Conservation (phyloP, 1,140 invertebrate species). For the Drosophila eugracilis region DNA sequence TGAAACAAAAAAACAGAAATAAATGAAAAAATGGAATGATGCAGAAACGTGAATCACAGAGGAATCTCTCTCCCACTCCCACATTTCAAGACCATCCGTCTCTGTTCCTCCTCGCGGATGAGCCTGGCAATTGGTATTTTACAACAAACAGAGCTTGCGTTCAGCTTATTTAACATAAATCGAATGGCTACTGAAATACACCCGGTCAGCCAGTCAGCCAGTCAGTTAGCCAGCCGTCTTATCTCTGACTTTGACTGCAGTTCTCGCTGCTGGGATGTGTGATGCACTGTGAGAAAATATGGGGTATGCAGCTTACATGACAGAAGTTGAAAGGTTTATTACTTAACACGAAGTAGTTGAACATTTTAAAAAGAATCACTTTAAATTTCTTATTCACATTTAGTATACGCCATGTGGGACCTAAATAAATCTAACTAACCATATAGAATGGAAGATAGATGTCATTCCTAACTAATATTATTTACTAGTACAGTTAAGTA, state of each 20-base stretch:
- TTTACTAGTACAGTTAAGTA: too few species aligned
- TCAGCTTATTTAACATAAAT: slow-evolving; percentile 83
- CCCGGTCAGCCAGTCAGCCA: slow-evolving; percentile 35
- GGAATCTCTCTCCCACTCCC: slow-evolving; percentile 11
- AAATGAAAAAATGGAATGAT: slow-evolving; percentile 7
- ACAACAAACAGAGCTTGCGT: slow-evolving; percentile 75
- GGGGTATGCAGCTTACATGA: too few species aligned
- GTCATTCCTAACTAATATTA: too few species aligned
- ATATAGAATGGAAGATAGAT: too few species aligned
- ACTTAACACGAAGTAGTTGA: too few species aligned
- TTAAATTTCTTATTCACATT: too few species aligned
- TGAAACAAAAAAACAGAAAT: not conserved
- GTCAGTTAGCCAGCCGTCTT: slow-evolving; percentile 21
- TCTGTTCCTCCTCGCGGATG: slow-evolving; percentile 9
- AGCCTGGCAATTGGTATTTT: slow-evolving; percentile 77
- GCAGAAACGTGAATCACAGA: slow-evolving; percentile 72
- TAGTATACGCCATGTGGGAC: too few species aligned
- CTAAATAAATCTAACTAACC: too few species aligned
- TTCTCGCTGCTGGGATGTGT: slow-evolving; percentile 20
- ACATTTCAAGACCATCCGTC: not conserved
- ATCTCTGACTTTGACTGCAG: slow-evolving; percentile 42
- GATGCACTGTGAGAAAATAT: slow-evolving; percentile 24
- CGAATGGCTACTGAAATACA: slow-evolving; percentile 82
- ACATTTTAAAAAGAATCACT: too few species aligned
- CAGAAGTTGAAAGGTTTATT: too few species aligned